Evolutionary conservation across 2,797 vertebrate genomes (phyloP).

Genomic region (Notoglanidium macrostoma): DNA sequence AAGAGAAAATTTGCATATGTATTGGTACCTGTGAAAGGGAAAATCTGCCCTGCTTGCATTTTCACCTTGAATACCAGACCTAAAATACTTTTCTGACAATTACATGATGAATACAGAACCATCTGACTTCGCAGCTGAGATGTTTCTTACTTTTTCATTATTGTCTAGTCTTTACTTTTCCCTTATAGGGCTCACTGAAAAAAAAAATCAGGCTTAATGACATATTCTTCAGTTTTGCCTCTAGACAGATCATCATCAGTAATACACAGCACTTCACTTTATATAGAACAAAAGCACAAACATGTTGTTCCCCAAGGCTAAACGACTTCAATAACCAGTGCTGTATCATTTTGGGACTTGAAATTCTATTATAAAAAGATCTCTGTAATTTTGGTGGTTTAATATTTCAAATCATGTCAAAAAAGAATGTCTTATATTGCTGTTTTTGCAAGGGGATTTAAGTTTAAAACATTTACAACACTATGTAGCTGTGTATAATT

Average conservation of each 20-base stretch:
- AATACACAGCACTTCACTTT: not conserved
- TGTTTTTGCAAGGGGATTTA: not conserved
- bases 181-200: not conserved
- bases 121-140: not conserved
- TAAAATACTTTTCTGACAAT: not conserved
- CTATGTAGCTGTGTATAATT: not conserved
- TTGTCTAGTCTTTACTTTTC: not conserved
- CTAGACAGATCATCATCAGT: not conserved
- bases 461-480: not conserved
- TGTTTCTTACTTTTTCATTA: not conserved
- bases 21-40: not conserved
- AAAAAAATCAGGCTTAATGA: not conserved
- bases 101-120: not conserved
- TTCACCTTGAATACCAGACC: not conserved
- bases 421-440: not conserved
- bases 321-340: not conserved
- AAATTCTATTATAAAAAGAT: slow-evolving; percentile 17
- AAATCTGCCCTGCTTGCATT: not conserved
- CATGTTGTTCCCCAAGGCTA: not conserved
- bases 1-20: not conserved
- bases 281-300: not conserved
- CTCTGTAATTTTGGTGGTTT: not conserved
- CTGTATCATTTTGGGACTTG: slow-evolving; percentile 2
- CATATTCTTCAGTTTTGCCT: not conserved
- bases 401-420: not conserved